A percentile compares a stretch with the other conserved stretches of the same genome.
phyloP scores from a whole-genome alignment of 1,140 invertebrate genomes.

The Dryas iulia region DNA sequence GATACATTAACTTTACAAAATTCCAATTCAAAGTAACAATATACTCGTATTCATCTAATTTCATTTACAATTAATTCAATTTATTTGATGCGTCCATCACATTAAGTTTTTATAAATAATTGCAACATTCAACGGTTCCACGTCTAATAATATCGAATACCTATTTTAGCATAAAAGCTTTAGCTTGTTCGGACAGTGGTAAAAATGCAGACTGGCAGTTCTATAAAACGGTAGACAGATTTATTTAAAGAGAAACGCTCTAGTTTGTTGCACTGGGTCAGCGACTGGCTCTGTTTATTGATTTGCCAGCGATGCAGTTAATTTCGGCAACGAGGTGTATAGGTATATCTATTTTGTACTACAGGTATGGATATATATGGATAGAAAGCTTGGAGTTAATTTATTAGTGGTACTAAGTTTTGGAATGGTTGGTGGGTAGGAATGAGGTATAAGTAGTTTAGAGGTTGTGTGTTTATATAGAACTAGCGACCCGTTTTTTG shows the following conservation, averaged over 20 bases:
- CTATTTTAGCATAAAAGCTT: conserved; percentile 46
- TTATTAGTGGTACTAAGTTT: neutral
- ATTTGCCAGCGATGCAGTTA: conserved; percentile 60
- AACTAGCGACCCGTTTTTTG: neutral
- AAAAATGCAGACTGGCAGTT: conserved; percentile 55
- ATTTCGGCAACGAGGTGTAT: conserved; percentile 54
- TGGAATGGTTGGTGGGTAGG: neutral
- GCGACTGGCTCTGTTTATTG: conserved; percentile 62
- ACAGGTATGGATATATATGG: neutral
- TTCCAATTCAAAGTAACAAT: neutral
- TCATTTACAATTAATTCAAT: neutral
- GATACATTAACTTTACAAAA: too few species aligned
- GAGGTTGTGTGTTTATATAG: neutral
- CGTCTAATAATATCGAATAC: neutral
- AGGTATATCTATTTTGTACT: neutral
- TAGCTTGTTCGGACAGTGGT: conserved; percentile 43
- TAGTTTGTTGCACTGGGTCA: conserved; percentile 62
- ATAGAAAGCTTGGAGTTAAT: neutral
- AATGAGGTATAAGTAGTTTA: neutral
- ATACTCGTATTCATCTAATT: too few species aligned
- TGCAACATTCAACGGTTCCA: neutral
- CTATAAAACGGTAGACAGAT: conserved; percentile 50
- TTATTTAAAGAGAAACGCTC: conserved; percentile 62
- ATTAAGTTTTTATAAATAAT: neutral
- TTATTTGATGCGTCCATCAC: neutral